Evolutionary conservation across 2,797 vertebrate genomes (phyloP).

Genomic region (Sebastes wilsoni): DNA sequence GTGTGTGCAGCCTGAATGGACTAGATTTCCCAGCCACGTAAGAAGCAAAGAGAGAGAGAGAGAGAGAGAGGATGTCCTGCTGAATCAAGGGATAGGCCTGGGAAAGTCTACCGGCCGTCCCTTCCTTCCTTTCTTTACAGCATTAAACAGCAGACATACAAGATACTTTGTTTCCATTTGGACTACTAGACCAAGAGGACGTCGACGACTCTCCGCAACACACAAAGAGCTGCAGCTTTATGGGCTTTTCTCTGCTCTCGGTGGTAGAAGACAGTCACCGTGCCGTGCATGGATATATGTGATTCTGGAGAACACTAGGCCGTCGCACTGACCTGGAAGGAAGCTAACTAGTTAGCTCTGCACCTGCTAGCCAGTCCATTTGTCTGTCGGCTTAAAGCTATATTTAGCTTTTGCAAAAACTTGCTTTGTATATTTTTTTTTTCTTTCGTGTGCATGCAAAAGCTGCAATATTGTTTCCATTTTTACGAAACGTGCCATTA

Average conservation of each 20-base stretch:
- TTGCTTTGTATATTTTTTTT: neutral
- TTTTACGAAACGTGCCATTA: constrained; percentile 72
- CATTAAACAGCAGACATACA: constrained; percentile 40
- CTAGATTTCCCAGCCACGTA: constrained; percentile 89
- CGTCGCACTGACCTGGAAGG: constrained; percentile 73
- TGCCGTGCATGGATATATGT: constrained; percentile 71
- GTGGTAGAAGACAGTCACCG: constrained; percentile 65
- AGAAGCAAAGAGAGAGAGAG: constrained; percentile 87
- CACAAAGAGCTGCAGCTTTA: constrained; percentile 68
- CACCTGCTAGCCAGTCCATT: constrained; percentile 69
- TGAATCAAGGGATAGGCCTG: constrained; percentile 88
- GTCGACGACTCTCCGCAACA: constrained; percentile 62
- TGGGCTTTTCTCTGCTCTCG: constrained; percentile 63
- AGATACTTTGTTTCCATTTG: constrained; percentile 47
- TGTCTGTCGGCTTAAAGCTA: constrained; percentile 12
- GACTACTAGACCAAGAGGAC: constrained; percentile 38
- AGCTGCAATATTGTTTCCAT: constrained; percentile 60
- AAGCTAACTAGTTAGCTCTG: constrained; percentile 76
- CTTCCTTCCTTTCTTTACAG: constrained; percentile 60
- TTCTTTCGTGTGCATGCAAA: constrained; percentile 5
- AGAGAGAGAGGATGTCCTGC: constrained; percentile 87
- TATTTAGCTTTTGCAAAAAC: constrained; percentile 33
- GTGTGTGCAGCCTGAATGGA: constrained; percentile 83
- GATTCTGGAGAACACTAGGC: constrained; percentile 74
- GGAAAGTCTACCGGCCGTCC: constrained; percentile 83